Conservation (phyloP, 2,113 vertebrate genomes). For the Embiotoca jacksoni region DNA sequence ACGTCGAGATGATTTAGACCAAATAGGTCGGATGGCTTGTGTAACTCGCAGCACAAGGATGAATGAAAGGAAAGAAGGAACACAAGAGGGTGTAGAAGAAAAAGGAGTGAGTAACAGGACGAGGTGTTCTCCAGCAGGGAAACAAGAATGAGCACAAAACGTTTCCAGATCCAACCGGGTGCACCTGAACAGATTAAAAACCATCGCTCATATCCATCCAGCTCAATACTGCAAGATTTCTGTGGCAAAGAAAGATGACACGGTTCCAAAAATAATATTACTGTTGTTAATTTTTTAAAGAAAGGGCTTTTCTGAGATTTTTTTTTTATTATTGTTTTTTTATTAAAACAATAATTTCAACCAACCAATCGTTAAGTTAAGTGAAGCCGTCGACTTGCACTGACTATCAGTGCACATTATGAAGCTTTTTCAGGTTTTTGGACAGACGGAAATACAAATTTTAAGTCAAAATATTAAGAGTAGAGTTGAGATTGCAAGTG, state of each 20-base stretch:
- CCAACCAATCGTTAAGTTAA: too few relatives aligned
- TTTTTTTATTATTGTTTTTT: too few relatives aligned
- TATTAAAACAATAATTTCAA: too few relatives aligned
- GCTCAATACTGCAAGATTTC: not conserved
- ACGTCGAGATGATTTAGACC: constrained; percentile 16
- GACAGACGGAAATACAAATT: too few relatives aligned
- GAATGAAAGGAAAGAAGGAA: constrained; percentile 12
- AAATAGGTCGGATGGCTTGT: constrained; percentile 37
- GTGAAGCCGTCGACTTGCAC: too few relatives aligned
- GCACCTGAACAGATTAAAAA: constrained; percentile 1
- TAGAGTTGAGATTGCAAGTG: too few relatives aligned
- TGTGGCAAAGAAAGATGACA: too few relatives aligned
- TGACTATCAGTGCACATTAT: too few relatives aligned
- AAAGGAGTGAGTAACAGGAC: not conserved
- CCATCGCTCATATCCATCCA: not conserved
- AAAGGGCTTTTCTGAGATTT: too few relatives aligned
- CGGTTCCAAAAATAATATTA: too few relatives aligned
- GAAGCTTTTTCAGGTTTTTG: too few relatives aligned
- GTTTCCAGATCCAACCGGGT: not conserved
- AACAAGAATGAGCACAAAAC: not conserved
- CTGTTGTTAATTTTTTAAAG: too few relatives aligned
- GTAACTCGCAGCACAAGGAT: constrained; percentile 11
- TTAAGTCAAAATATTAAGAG: not conserved
- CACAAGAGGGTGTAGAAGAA: not conserved
- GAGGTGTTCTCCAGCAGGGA: not conserved